Evolutionary conservation across 2,113 vertebrate genomes (phyloP).

Genomic region (Mola mola): DNA sequence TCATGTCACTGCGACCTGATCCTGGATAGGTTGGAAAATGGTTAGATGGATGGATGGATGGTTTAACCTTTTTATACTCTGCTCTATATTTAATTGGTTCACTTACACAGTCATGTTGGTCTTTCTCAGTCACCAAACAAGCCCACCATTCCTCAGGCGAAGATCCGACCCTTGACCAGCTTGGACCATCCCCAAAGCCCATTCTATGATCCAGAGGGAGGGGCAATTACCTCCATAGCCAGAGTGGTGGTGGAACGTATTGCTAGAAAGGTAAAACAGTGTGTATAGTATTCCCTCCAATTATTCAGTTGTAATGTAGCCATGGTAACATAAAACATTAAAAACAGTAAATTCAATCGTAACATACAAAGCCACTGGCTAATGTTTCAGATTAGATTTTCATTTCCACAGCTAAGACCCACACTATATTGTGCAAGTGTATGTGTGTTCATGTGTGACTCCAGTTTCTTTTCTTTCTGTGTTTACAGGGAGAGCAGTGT

Average conservation of each 20-base stretch:
- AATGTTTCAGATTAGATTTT: too few species aligned
- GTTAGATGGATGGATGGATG: too few species aligned
- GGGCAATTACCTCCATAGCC: constrained; percentile 89
- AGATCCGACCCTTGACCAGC: constrained; percentile 93
- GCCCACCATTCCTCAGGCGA: constrained; percentile 91
- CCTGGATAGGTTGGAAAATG: too few species aligned
- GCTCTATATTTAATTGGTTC: neutral
- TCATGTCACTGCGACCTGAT: too few species aligned
- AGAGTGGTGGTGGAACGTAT: constrained; percentile 93
- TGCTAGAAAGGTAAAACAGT: constrained; percentile 88
- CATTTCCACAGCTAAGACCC: too few species aligned
- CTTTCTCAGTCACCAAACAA: constrained; percentile 91
- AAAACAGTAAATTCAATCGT: too few species aligned
- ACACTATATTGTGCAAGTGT: neutral
- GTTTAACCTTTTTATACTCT: too few species aligned
- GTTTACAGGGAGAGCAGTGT: constrained; percentile 93
- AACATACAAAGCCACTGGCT: too few species aligned
- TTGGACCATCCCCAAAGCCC: constrained; percentile 95
- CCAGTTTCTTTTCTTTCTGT: constrained; percentile 38
- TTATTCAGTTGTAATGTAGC: too few species aligned
- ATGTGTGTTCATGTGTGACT: constrained; percentile 1
- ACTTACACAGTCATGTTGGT: neutral
- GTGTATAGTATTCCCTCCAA: neutral
- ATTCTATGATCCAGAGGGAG: constrained; percentile 93
- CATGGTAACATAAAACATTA: too few species aligned